Conservation (phyloP, 2,888 invertebrate genomes). For the Coleophora flavipennella region DNA sequence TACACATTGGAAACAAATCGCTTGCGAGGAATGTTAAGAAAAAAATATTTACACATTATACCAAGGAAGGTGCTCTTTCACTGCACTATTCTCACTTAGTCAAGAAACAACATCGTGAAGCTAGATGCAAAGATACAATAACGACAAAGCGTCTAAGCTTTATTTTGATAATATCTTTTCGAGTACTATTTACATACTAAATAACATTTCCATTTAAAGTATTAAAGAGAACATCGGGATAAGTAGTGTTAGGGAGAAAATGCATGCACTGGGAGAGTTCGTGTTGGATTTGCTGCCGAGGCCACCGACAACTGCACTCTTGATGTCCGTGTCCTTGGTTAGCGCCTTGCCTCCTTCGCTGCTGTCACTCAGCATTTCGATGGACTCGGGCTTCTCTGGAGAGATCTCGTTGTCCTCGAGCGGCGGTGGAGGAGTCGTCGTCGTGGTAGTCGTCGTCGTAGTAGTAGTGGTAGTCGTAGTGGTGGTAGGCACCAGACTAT, state of each 20-base stretch:
- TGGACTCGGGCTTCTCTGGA: constrained; percentile 34
- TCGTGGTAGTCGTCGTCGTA: constrained; percentile 74
- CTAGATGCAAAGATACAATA: constrained; percentile 36
- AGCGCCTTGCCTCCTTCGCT: constrained; percentile 39
- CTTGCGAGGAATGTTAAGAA: constrained; percentile 64
- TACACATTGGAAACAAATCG: constrained; percentile 60
- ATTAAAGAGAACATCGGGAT: constrained; percentile 45
- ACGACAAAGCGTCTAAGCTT: constrained; percentile 43
- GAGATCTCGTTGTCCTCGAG: constrained; percentile 59
- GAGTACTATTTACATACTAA: constrained; percentile 50
- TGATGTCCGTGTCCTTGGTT: constrained; percentile 47
- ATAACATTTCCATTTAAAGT: constrained; percentile 32
- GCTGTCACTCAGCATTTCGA: constrained; percentile 43
- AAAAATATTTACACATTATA: constrained; percentile 53
- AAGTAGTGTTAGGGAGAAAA: constrained; percentile 33
- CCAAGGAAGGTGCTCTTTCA: constrained; percentile 23
- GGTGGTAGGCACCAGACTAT: constrained; percentile 84
- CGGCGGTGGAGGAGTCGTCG: constrained; percentile 67
- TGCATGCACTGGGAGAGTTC: constrained; percentile 16
- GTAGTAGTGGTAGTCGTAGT: constrained; percentile 74
- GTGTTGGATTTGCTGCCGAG: constrained; percentile 45
- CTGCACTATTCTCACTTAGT: constrained; percentile 21
- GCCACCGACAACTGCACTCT: constrained; percentile 46
- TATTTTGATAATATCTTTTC: constrained; percentile 39
- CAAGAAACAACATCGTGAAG: constrained; percentile 52